Evolutionary conservation across 2,888 invertebrate genomes (phyloP).

Genomic region (Dicranocentrus wangi): DNA sequence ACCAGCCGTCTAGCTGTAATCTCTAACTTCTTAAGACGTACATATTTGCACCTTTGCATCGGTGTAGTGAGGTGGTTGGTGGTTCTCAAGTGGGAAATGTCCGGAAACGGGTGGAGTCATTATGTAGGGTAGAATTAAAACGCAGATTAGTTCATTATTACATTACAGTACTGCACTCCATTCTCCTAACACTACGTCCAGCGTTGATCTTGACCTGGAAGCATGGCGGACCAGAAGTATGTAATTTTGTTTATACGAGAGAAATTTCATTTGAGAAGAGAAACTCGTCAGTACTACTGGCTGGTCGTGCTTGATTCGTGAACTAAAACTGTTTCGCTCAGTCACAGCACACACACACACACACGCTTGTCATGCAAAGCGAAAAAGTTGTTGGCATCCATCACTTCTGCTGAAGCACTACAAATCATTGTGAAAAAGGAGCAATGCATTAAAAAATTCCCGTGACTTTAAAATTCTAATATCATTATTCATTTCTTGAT

Average conservation of each 20-base stretch:
- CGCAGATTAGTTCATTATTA: constrained; percentile 17
- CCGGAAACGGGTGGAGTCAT: constrained; percentile 30
- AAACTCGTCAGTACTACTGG: no score
- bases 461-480: neutral
- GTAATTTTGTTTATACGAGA: no score
- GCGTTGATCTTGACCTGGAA: constrained; percentile 49
- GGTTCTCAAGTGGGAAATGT: constrained; percentile 4
- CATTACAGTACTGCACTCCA: neutral
- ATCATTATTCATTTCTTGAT: constrained; percentile 20
- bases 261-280: no score
- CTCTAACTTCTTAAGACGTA: no score
- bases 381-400: neutral
- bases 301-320: no score
- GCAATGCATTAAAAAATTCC: constrained; percentile 14
- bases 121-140: constrained; percentile 10
- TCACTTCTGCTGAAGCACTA: neutral
- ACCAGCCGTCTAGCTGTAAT: no score
- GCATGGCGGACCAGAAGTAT: constrained; percentile 48
- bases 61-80: neutral
- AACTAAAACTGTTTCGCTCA: no score
- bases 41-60: no score
- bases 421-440: constrained; percentile 8
- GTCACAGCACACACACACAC: neutral
- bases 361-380: neutral
- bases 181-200: neutral